A percentile compares a stretch with the other conserved stretches of the same genome.
Conservation (phyloP, 2,797 vertebrate species). For the Chlorospingus semifuscus region DNA sequence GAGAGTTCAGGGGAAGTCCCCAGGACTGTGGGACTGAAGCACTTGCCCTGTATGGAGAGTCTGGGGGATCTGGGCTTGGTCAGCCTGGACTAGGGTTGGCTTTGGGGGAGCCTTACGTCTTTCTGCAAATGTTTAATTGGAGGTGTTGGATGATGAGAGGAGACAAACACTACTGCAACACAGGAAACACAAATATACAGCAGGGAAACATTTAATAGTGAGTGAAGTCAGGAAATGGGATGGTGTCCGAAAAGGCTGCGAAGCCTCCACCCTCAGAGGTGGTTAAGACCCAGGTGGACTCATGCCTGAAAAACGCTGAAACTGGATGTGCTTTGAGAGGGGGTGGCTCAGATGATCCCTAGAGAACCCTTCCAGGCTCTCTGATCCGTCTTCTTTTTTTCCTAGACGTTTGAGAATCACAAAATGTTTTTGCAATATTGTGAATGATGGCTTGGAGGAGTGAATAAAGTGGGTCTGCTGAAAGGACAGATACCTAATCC, state of each 20-base stretch:
- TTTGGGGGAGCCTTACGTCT: background rate
- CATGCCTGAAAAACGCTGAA: background rate
- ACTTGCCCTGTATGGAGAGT: background rate
- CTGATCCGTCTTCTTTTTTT: background rate
- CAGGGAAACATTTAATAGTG: background rate
- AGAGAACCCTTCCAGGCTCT: background rate
- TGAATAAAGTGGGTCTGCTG: background rate
- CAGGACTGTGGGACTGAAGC: background rate
- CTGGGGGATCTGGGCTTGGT: background rate
- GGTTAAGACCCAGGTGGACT: background rate
- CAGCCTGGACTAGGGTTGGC: background rate
- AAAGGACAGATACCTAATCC: background rate
- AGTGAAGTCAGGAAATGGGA: background rate
- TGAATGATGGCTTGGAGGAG: background rate
- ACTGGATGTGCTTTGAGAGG: background rate
- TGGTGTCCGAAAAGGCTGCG: rapidly evolving
- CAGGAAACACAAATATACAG: rapidly evolving
- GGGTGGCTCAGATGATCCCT: background rate
- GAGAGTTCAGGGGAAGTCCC: background rate
- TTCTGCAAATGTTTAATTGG: background rate
- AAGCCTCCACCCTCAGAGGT: background rate
- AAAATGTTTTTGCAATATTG: background rate
- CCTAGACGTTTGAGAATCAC: background rate
- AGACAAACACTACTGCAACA: background rate
- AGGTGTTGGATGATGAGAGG: background rate